These are phyloP conservation scores for Lepas anatifera DNA, from an alignment of 2,888 invertebrate genomes.

Conservation along the genomic window DNA sequence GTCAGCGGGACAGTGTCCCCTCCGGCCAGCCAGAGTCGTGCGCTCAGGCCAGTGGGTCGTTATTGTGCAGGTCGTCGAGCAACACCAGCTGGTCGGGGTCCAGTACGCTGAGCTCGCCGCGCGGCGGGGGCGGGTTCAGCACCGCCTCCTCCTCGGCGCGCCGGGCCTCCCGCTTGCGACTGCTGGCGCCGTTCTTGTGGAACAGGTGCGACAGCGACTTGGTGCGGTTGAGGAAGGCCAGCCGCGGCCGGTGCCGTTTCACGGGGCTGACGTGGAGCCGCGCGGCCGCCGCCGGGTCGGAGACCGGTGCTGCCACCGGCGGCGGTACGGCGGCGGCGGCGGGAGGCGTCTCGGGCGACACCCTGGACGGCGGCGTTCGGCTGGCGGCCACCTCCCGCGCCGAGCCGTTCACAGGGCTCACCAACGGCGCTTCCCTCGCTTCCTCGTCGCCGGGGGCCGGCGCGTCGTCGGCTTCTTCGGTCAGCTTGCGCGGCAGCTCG, in stretches of 20 bases:
- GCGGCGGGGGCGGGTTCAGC: neutral
- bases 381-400: neutral
- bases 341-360: too few species aligned
- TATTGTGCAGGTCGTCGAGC: neutral
- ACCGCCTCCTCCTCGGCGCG: neutral
- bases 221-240: conserved; percentile 10
- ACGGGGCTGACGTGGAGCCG: neutral
- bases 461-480: neutral
- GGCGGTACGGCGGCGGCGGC: too few species aligned
- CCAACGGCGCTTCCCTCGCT: neutral
- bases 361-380: too few species aligned
- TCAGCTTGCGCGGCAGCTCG: neutral
- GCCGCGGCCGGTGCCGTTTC: neutral
- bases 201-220: conserved; percentile 5
- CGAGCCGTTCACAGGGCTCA: neutral
- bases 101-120: neutral
- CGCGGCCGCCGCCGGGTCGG: neutral
- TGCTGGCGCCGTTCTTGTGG: neutral
- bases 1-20: too few species aligned
- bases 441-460: neutral
- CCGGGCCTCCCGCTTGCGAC: neutral
- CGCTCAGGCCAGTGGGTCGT: conserved; percentile 5
- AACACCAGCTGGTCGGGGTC: neutral
- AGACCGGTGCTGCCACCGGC: neutral
- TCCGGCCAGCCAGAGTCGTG: too few species aligned